These are phyloP conservation scores for Eutolmus rufibarbis DNA, from an alignment of 2,888 invertebrate species.

Conservation along the genomic window DNA sequence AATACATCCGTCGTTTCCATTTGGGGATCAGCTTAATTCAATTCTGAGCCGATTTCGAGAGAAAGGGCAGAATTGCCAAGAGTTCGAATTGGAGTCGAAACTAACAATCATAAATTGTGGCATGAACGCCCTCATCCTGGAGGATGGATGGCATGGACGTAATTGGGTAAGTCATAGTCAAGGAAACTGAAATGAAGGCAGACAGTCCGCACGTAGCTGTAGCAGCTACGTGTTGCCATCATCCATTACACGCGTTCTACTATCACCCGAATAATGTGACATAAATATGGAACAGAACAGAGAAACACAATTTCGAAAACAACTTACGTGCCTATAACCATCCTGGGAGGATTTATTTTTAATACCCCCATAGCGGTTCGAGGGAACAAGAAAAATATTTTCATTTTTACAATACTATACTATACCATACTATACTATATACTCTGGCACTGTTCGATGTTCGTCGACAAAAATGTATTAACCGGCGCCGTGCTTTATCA, in stretches of 20 bases:
- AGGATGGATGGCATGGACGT: neutral
- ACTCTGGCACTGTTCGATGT: neutral
- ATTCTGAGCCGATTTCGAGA: neutral
- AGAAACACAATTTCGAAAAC: slow-evolving; percentile 23
- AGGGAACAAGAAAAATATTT: neutral
- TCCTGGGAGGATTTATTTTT: slow-evolving; percentile 10
- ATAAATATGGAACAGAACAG: slow-evolving; percentile 30
- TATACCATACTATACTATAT: neutral
- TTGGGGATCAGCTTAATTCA: neutral
- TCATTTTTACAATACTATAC: neutral
- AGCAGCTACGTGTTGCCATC: slow-evolving; percentile 1
- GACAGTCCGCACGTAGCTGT: neutral
- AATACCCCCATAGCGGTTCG: neutral
- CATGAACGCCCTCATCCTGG: neutral
- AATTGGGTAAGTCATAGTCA: neutral
- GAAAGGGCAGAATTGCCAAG: neutral
- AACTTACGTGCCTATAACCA: slow-evolving; percentile 29
- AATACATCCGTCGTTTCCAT: neutral
- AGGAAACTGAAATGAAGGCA: neutral
- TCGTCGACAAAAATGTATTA: slow-evolving; percentile 2
- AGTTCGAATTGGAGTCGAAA: neutral
- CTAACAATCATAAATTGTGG: neutral
- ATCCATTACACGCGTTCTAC: neutral
- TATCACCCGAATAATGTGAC: neutral
- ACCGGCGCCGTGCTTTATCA: neutral